Base-by-base conservation (phyloP, 2,888 invertebrate species). In the Cinara cedri region DNA sequence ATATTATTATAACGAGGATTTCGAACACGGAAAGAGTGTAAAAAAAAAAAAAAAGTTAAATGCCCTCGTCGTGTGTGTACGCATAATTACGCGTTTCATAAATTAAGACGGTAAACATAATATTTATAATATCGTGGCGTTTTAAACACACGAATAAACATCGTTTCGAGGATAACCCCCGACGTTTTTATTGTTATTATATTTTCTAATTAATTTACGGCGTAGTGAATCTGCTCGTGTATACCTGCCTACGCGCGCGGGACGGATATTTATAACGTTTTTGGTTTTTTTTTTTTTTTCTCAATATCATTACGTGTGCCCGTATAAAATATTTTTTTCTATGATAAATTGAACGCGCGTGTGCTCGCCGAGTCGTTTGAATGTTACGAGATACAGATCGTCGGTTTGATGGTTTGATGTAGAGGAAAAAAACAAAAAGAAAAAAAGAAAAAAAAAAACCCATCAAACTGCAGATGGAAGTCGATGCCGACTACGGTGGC, bases 201-300 rank as follows among this genome's bases (percentile, higher is more conserved):
- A n/a, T n/a, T n/a, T 54, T 68, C 26, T 19, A 72, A 72, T 72
- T 72, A 49, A 72, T 72, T 72, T 62, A 72, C 26, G 13, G 49
- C 49, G 46, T 44, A 24, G 9, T n/a, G 19, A 16, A 51, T n/a
- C 14, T n/a, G n/a, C 1, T 4, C 16, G 16, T 34, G 8, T 34
- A 60, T 16, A 6, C 1, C 26, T 19, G 11, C 16, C 3, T 46
- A n/a, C 26, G 21, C n/a, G 62, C 60, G 62, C 57, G 24, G 71
- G 55, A 57, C 24, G 46, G 24, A 24, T 26, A 57, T 42, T 34
- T 19, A 54, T 14, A 72, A 72, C 21, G 16, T 10, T 11, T 19
- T 55, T 34, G n/a, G n/a, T n/a, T n/a, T n/a, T n/a, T n/a, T n/a
- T n/a, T n/a, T n/a, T n/a, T n/a, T n/a, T n/a, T n/a, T n/a, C n/a